Percentiles rank a stretch among this genome's conserved stretches.
phyloP scores from a whole-genome alignment of 2,888 invertebrate species.

The Nomada fabriciana region DNA sequence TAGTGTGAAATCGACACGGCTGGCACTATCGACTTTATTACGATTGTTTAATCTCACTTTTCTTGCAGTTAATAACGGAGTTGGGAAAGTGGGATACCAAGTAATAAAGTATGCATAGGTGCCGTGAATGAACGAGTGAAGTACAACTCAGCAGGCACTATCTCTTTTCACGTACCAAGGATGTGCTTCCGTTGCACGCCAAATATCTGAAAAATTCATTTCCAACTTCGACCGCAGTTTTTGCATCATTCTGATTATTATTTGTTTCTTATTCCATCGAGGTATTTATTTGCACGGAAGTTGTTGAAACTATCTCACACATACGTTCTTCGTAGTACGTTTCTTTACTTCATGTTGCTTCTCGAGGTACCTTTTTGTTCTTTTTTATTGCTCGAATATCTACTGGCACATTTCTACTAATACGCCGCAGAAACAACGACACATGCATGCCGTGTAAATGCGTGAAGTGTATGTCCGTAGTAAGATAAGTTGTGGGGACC shows the following conservation, averaged over 20 bases:
- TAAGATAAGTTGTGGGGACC: constrained; percentile 76
- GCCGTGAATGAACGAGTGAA: constrained; percentile 46
- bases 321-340: background rate
- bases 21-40: background rate
- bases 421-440: constrained; percentile 2
- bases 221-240: background rate
- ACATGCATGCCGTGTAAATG: constrained; percentile 18
- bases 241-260: no score
- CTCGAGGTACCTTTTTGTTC: background rate
- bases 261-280: no score
- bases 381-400: background rate
- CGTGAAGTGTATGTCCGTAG: constrained; percentile 43
- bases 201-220: constrained; percentile 13
- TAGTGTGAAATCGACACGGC: background rate
- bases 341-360: background rate
- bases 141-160: constrained; percentile 13
- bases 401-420: constrained; percentile 1
- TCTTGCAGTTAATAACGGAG: constrained; percentile 10
- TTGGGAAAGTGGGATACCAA: constrained; percentile 66
- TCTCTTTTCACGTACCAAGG: constrained; percentile 10
- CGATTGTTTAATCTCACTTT: background rate
- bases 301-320: background rate
- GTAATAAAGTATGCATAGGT: constrained; percentile 55
- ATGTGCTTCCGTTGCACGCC: background rate
- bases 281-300: background rate